A percentile compares a stretch with the other conserved stretches of the same genome.
Conservation (phyloP, 2,113 vertebrate species). For the Corythornis madagascariensis region DNA sequence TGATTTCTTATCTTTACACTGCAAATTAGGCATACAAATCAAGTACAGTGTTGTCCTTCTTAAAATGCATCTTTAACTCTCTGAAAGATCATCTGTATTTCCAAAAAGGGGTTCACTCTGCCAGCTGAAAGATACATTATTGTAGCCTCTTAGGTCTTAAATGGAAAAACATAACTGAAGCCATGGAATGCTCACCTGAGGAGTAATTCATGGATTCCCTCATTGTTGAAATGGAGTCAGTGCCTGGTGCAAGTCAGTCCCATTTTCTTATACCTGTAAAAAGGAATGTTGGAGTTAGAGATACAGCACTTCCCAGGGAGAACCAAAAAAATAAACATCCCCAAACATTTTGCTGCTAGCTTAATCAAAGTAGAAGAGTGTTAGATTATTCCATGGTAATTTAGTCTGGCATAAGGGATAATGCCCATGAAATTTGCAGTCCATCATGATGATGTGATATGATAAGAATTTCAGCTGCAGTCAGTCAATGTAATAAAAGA, state of each 20-base stretch:
- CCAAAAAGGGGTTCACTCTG: background rate
- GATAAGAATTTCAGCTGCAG: background rate
- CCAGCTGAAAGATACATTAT: background rate
- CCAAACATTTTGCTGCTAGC: background rate
- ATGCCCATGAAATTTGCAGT: background rate
- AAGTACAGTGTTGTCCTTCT: slow-evolving; percentile 21
- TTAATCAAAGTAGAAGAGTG: background rate
- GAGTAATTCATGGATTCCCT: background rate
- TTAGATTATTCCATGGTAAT: background rate
- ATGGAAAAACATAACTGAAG: background rate
- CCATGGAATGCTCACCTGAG: background rate
- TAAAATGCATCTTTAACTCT: slow-evolving; percentile 14
- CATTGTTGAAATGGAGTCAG: background rate
- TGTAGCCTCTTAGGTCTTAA: background rate
- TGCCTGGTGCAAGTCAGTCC: background rate
- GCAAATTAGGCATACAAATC: slow-evolving; percentile 41
- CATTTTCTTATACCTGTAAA: background rate
- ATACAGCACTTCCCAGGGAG: background rate
- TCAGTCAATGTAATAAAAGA: background rate
- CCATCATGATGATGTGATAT: background rate
- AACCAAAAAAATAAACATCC: fast-evolving
- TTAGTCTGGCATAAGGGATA: background rate
- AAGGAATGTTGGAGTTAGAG: background rate
- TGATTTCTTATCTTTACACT: slow-evolving; percentile 52
- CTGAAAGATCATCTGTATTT: slow-evolving; percentile 12